These are phyloP conservation scores for Galago senegalensis DNA, from an alignment of 2,797 vertebrate species.

Conservation along the genomic window DNA sequence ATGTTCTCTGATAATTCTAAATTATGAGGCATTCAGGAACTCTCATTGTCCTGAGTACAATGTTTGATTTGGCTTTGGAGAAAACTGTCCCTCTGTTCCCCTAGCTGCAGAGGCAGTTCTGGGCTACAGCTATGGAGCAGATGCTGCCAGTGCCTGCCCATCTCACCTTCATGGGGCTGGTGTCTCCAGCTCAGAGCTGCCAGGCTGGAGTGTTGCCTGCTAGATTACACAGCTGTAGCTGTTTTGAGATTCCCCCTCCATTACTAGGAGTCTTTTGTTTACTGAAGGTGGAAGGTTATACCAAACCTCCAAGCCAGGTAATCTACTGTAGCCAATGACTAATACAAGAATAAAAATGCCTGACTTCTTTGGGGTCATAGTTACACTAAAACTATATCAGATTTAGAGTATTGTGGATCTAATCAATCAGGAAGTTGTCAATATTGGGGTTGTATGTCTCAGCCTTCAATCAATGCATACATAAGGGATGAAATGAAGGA, in stretches of 20 bases:
- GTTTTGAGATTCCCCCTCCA: not conserved
- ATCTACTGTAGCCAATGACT: not conserved
- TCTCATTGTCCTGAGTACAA: not conserved
- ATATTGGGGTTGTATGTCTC: not conserved
- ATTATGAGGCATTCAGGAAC: not conserved
- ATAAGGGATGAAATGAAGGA: not conserved
- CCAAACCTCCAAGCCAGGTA: not conserved
- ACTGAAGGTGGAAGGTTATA: not conserved
- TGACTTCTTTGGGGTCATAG: not conserved
- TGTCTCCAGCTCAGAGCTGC: not conserved
- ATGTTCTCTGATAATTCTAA: not conserved
- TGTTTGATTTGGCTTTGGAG: not conserved
- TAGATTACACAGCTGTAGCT: rapidly evolving
- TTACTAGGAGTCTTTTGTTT: not conserved
- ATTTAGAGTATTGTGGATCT: not conserved
- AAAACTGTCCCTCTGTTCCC: not conserved
- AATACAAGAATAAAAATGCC: not conserved
- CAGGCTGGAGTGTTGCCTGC: not conserved
- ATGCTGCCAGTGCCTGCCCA: not conserved
- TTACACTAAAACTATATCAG: not conserved
- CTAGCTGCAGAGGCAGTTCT: not conserved
- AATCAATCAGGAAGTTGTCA: not conserved
- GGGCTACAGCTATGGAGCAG: not conserved
- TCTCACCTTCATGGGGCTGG: not conserved
- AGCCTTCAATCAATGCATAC: not conserved